Conservation (phyloP, 2,797 vertebrate genomes). For the Siniperca undulata region DNA sequence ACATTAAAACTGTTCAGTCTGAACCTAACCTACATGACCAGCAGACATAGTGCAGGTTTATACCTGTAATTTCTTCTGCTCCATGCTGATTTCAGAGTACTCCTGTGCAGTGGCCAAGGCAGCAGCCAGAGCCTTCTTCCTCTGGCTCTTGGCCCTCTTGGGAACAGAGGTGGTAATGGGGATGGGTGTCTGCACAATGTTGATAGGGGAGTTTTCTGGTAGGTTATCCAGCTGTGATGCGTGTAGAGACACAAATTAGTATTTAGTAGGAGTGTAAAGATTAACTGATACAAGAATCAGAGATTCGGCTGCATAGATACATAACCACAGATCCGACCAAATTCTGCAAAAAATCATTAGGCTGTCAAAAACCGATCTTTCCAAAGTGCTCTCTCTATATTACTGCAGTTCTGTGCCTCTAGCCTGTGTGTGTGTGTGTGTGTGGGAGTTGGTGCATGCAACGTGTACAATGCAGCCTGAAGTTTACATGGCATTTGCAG, state of each 20-base stretch:
- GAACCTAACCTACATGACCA: neutral
- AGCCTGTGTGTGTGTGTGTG: too few relatives aligned
- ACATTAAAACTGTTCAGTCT: neutral
- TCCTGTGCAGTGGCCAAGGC: constrained; percentile 97
- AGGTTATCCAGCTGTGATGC: constrained; percentile 92
- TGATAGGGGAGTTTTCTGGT: constrained; percentile 97
- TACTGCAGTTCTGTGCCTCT: neutral
- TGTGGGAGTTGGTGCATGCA: too few relatives aligned
- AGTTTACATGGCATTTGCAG: neutral
- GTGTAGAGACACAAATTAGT: constrained; percentile 11
- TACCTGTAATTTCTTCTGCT: constrained; percentile 98
- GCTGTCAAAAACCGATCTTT: neutral
- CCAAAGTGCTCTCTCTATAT: too few relatives aligned
- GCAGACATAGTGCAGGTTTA: neutral
- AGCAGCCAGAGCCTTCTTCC: constrained; percentile 98
- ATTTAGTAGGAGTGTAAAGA: neutral
- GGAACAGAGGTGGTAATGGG: constrained; percentile 98
- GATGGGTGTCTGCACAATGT: constrained; percentile 98
- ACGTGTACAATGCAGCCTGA: too few relatives aligned
- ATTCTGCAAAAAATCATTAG: neutral
- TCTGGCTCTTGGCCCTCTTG: constrained; percentile 98
- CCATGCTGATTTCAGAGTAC: constrained; percentile 99
- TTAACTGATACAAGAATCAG: neutral
- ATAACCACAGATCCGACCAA: neutral
- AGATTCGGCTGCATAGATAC: neutral